Conservation (phyloP, 2,888 invertebrate genomes). For the Mycalesis mineus region DNA sequence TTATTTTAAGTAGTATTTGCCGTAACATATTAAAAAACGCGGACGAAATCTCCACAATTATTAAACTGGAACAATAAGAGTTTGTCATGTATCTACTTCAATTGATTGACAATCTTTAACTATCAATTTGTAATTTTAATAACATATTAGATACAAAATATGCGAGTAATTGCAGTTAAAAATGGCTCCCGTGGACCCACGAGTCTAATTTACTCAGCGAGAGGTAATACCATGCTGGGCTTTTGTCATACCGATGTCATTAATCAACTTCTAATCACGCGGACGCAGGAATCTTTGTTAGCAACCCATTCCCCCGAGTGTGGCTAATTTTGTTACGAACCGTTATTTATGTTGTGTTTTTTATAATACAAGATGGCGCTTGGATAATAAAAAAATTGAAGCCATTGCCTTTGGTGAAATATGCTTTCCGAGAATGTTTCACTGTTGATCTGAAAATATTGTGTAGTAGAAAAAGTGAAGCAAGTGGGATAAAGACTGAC, state of each 20-base stretch:
- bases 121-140: neutral
- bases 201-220: constrained; percentile 56
- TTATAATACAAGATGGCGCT: no score
- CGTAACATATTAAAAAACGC: no score
- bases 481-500: no score
- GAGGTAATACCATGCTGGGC: constrained; percentile 58
- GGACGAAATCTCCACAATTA: neutral
- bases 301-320: constrained; percentile 48
- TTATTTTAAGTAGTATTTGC: no score
- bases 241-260: constrained; percentile 60
- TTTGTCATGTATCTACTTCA: neutral
- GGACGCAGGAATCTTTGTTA: constrained; percentile 45
- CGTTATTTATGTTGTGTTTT: constrained; percentile 19
- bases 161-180: constrained; percentile 12
- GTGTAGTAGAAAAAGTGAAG: no score
- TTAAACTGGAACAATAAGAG: neutral
- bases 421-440: no score
- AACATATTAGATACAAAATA: constrained; percentile 8
- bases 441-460: no score
- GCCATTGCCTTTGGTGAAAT: no score
- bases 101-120: neutral
- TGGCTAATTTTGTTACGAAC: constrained; percentile 26
- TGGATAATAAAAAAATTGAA: no score
- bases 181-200: constrained; percentile 20
- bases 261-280: constrained; percentile 66